Conservation (phyloP, 2,113 vertebrate genomes). For the Syngnathus floridae region DNA sequence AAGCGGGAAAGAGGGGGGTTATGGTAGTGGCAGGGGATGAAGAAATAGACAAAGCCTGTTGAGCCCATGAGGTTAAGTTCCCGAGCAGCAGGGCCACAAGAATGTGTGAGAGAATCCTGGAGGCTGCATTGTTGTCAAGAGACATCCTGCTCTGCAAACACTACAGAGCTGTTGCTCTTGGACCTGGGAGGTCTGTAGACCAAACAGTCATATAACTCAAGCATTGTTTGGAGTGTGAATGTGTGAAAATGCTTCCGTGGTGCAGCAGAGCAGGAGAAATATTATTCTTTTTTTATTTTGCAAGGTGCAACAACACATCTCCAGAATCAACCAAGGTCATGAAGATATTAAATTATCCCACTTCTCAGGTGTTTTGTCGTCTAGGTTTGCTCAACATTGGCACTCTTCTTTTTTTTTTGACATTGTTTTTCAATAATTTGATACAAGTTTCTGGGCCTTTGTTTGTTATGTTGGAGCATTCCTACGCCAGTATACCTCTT, state of each 20-base stretch:
- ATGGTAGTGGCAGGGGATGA: conserved; percentile 14
- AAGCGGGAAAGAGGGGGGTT: conserved; percentile 16
- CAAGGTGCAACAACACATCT: background rate
- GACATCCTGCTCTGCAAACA: conserved; percentile 64
- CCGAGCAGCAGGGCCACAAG: conserved; percentile 57
- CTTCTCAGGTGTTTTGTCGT: no score
- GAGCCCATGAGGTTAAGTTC: conserved; percentile 57
- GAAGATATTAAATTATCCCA: background rate
- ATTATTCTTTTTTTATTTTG: conserved; percentile 1
- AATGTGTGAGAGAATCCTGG: conserved; percentile 58
- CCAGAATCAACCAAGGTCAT: background rate
- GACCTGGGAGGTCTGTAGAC: conserved; percentile 51
- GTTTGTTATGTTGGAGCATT: background rate
- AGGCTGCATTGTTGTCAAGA: conserved; percentile 66
- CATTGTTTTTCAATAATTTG: background rate
- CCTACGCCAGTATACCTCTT: background rate
- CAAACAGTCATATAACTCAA: conserved; percentile 17
- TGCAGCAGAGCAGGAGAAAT: conserved; percentile 5
- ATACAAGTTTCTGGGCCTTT: background rate
- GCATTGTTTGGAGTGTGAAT: conserved; percentile 40
- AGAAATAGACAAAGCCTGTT: conserved; percentile 53
- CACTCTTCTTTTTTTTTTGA: background rate
- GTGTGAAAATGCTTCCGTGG: conserved; percentile 3
- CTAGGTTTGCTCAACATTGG: background rate
- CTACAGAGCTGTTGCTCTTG: conserved; percentile 21